Evolutionary conservation across 92 coral and sea anemone genomes (phyloP).

Genomic region (Siderastrea siderea): DNA sequence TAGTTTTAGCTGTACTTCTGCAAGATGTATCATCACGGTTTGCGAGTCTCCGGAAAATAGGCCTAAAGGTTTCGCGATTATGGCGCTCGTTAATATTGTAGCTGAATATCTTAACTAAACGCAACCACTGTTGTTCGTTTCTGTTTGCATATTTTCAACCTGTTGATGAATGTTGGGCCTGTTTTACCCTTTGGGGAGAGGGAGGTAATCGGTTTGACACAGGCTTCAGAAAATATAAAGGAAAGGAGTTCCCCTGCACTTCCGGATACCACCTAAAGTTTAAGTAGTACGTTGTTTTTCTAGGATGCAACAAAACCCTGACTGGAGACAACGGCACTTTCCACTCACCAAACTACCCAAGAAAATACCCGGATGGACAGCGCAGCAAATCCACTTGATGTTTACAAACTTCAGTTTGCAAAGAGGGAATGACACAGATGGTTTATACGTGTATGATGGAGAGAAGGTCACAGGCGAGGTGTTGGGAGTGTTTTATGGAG

Average conservation of each 20-base stretch:
- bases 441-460: constrained; percentile 57
- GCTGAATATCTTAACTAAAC: too few species aligned
- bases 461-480: constrained; percentile 27
- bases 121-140: too few species aligned
- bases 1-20: too few species aligned
- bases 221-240: background rate
- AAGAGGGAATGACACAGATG: constrained; percentile 32
- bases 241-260: background rate
- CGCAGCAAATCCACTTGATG: constrained; percentile 53
- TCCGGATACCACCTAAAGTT: background rate
- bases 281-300: background rate
- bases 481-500: constrained; percentile 66
- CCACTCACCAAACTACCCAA: constrained; percentile 81
- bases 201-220: too few species aligned
- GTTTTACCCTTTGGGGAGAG: too few species aligned
- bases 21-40: too few species aligned
- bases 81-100: too few species aligned
- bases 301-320: constrained; percentile 79
- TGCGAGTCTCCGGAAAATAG: too few species aligned
- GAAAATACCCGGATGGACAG: constrained; percentile 77
- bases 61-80: too few species aligned
- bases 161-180: too few species aligned
- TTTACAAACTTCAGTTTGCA: constrained; percentile 61
- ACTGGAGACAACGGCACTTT: constrained; percentile 60
- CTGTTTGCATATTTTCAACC: too few species aligned